phyloP scores from a whole-genome alignment of 2,797 vertebrate genomes.

The Gambelia wislizenii region DNA sequence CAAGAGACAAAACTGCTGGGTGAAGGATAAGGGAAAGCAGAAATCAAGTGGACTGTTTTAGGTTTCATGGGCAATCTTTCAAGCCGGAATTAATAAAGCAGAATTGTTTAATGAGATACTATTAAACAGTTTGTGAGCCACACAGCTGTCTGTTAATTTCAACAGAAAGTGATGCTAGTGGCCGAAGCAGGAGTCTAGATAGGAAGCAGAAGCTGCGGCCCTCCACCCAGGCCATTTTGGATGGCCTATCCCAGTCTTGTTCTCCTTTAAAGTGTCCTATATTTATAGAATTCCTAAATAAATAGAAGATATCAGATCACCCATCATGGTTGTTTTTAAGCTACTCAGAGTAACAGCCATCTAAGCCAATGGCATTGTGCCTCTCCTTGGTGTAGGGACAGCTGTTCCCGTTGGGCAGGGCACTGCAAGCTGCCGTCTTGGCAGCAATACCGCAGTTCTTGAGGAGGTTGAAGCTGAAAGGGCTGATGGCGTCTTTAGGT shows the following conservation, averaged over 20 bases:
- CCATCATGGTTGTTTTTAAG: slow-evolving; percentile 58
- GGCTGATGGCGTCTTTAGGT: slow-evolving; percentile 88
- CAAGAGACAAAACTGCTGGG: slow-evolving; percentile 29
- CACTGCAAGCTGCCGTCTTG: slow-evolving; percentile 83
- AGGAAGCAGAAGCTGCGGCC: slow-evolving; percentile 38
- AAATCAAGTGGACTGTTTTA: background rate
- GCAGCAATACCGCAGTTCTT: slow-evolving; percentile 92
- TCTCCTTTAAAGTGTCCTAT: slow-evolving; percentile 88
- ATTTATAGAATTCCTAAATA: slow-evolving; percentile 85
- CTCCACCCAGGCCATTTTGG: background rate
- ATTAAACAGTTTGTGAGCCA: background rate
- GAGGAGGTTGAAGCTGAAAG: slow-evolving; percentile 92
- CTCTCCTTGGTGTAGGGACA: slow-evolving; percentile 85
- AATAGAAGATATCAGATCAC: slow-evolving; percentile 84
- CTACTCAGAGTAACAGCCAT: slow-evolving; percentile 95
- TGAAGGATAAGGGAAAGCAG: background rate
- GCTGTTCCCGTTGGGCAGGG: slow-evolving; percentile 87
- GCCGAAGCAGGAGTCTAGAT: background rate
- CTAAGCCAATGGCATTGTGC: slow-evolving; percentile 86
- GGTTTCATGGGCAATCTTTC: background rate
- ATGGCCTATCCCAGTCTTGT: slow-evolving; percentile 78
- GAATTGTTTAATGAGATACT: background rate
- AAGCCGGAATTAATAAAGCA: background rate
- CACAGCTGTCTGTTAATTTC: background rate
- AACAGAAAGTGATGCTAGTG: slow-evolving; percentile 12